Conservation (phyloP, 2,113 vertebrate genomes). For the Pituophis catenifer region DNA sequence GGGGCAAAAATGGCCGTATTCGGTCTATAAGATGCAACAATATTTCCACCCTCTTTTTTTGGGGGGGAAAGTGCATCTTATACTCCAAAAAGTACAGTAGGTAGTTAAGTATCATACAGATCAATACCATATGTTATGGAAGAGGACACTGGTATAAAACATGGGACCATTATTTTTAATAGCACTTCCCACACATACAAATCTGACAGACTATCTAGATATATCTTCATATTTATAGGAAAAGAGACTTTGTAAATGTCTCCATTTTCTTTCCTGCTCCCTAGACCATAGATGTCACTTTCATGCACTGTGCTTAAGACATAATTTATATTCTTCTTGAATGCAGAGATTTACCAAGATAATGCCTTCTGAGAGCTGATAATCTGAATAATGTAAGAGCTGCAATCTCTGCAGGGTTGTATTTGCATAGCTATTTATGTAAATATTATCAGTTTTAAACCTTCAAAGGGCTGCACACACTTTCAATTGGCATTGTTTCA, state of each 20-base stretch:
- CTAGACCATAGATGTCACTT: not conserved
- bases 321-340: conserved; percentile 11
- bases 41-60: no score
- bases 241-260: not conserved
- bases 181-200: not conserved
- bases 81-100: no score
- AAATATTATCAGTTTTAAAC: conserved; percentile 45
- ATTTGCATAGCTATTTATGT: conserved; percentile 31
- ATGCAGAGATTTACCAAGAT: conserved; percentile 10
- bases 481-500: conserved; percentile 26
- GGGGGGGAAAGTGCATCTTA: no score
- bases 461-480: conserved; percentile 9
- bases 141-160: not conserved
- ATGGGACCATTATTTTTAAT: not conserved
- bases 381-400: conserved; percentile 23
- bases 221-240: not conserved
- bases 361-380: conserved; percentile 26
- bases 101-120: not conserved
- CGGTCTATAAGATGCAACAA: no score
- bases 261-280: not conserved
- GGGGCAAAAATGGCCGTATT: no score
- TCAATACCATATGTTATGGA: not conserved
- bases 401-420: conserved; percentile 23
- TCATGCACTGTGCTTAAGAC: not conserved
- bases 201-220: not conserved